Conservation (phyloP, 1,140 invertebrate genomes). For the Triops cancriformis region DNA sequence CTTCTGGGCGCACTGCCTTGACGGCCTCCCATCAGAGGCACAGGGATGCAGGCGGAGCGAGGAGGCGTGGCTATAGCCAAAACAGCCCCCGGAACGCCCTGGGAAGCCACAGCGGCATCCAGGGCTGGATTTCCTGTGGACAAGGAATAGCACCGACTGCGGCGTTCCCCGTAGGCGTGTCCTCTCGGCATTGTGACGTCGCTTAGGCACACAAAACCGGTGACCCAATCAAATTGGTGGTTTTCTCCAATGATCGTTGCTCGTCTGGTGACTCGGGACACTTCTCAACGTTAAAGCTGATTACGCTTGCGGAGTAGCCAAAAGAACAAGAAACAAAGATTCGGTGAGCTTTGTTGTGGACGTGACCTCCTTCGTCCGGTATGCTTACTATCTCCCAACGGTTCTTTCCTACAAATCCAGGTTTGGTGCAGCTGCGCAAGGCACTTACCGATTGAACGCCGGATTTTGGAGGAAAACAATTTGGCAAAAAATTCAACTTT, state of each 20-base stretch:
- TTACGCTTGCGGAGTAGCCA: no score
- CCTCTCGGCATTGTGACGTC: constrained; percentile 2
- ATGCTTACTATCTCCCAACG: background rate
- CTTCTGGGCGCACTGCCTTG: background rate
- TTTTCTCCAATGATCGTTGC: no score
- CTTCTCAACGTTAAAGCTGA: no score
- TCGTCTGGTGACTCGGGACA: no score
- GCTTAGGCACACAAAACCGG: background rate
- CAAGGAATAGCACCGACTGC: constrained; percentile 12
- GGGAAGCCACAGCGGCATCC: constrained; percentile 19
- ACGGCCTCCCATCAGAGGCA: constrained; percentile 1
- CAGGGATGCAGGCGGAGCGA: constrained; percentile 17
- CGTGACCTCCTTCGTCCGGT: background rate
- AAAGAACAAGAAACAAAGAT: no score
- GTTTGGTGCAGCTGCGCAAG: background rate
- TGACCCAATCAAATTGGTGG: background rate
- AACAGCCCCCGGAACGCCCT: background rate
- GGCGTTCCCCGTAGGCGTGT: constrained; percentile 15
- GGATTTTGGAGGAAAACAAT: background rate
- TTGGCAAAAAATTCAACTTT: background rate
- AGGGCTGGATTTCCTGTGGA: constrained; percentile 19
- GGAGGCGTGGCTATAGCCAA: constrained; percentile 12
- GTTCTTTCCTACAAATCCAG: background rate
- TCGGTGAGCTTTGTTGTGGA: background rate
- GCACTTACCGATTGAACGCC: constrained; percentile 1